phyloP scores from a whole-genome alignment of 2,113 vertebrate genomes.

The Hydrolagus affinis region DNA sequence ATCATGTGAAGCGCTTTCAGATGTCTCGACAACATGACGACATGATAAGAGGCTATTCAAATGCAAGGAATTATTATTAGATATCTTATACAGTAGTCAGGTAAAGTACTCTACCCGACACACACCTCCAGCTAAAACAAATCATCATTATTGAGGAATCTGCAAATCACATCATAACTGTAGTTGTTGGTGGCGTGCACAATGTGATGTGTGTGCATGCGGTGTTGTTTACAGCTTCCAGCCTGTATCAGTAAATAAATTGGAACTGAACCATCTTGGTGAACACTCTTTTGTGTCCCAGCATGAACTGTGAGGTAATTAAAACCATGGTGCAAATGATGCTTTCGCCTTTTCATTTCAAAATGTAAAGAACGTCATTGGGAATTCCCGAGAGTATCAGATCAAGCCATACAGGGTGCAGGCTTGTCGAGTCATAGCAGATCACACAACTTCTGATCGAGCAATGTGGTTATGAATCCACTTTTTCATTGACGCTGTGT shows the following conservation, averaged over 20 bases:
- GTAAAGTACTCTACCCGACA: too few species aligned
- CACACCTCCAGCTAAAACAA: too few species aligned
- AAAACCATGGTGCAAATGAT: neutral
- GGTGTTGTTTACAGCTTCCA: neutral
- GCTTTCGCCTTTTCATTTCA: neutral
- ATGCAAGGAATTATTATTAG: too few species aligned
- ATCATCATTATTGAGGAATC: neutral
- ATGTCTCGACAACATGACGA: too few species aligned
- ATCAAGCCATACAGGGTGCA: neutral
- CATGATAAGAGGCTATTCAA: too few species aligned
- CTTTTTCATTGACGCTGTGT: neutral
- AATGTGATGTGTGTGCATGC: neutral
- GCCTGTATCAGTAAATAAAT: neutral
- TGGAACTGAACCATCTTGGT: neutral
- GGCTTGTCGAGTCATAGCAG: neutral
- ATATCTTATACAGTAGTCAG: too few species aligned
- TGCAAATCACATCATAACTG: neutral
- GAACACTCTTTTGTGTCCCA: neutral
- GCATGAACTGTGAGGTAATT: neutral
- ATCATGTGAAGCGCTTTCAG: too few species aligned
- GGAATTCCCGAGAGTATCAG: neutral
- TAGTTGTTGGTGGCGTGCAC: neutral
- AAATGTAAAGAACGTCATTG: neutral
- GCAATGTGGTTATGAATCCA: neutral
- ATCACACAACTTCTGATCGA: neutral